Base-by-base conservation (phyloP, 2,888 invertebrate species). In the Drosophila infuscata region DNA sequence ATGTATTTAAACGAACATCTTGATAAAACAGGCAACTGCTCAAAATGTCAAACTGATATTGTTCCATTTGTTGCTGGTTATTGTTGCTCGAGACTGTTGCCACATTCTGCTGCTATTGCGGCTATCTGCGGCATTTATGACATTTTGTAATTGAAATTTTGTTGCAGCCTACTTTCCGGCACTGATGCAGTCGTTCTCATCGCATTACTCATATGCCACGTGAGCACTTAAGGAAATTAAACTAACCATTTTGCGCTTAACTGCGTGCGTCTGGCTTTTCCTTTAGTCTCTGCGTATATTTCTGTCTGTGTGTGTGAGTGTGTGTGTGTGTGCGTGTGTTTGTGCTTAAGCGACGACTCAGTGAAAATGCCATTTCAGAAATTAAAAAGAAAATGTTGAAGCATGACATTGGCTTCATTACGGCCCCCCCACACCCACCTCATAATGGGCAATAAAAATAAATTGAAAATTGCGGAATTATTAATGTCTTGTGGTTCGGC, bases 141-240 rank as follows among this genome's bases (percentile, higher is more conserved):
- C 82, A 87, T 84, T 87, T 76, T 80, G 62, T 82, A 89, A 89
- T 85, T 89, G 89, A 85, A 85, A 85, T 79, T 81, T 73, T 65
- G 76, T 73, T 88, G 84, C 89, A 88, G 79, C 70, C 81, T 67
- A 75, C 64, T 73, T 61, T 68, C 38, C 30, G 57, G 69, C 57
- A 49, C 54, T 51, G 62, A 43, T 60, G 66, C 68, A 52, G 35
- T 58, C 52, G 12, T 33, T 54, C 32, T 64, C 67, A 54, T 58
- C 68, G 62, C 57, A 76, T 77, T 69, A 61, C 75, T 64, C 73
- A 80, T 84, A 77, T 84, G 82, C 74, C 70, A 57, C 56, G 75
- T 76, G 67, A 68, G 80, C 89, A 89, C 85, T 85, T 87, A 87
- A 76, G 83, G 71, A 87, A 84, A 85, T 85, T 85, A 85, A 87